A percentile compares a stretch with the other conserved stretches of the same genome.
Conservation (phyloP, 2,113 vertebrate species). For the Hippocampus comes region DNA sequence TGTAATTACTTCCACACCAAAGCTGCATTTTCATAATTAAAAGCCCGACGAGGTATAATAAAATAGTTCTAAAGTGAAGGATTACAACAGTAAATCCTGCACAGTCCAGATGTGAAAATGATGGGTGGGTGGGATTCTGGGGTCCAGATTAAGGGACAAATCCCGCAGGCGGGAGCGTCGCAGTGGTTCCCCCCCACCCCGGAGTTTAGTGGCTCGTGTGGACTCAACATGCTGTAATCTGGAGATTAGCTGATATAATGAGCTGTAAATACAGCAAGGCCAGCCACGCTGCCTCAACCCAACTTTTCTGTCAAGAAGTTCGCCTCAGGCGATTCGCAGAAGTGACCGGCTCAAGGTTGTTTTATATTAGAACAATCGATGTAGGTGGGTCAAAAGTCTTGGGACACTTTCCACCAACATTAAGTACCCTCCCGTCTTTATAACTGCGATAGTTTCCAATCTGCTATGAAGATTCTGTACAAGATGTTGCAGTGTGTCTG, state of each 20-base stretch:
- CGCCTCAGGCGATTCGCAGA: neutral
- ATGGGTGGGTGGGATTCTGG: conserved; percentile 57
- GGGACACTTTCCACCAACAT: neutral
- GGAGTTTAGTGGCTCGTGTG: conserved; percentile 66
- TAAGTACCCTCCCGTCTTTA: neutral
- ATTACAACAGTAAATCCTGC: conserved; percentile 73
- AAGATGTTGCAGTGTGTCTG: neutral
- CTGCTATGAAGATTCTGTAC: neutral
- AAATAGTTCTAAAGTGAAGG: conserved; percentile 72
- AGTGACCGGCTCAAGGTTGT: conserved; percentile 19
- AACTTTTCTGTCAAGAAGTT: neutral
- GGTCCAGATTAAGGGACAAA: conserved; percentile 70
- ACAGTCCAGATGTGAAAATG: conserved; percentile 70
- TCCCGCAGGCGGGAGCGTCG: conserved; percentile 50
- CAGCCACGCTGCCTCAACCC: conserved; percentile 18
- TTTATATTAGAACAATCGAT: neutral
- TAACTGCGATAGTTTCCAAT: neutral
- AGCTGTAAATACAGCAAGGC: conserved; percentile 79
- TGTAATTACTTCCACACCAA: conserved; percentile 68
- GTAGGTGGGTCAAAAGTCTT: neutral
- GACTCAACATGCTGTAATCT: conserved; percentile 79
- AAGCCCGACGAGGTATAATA: conserved; percentile 68
- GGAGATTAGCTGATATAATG: conserved; percentile 84
- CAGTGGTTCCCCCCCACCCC: conserved; percentile 42
- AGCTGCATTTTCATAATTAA: conserved; percentile 79